These are phyloP conservation scores for Thalpophila matura DNA, from an alignment of 2,888 invertebrate genomes.

Conservation along the genomic window DNA sequence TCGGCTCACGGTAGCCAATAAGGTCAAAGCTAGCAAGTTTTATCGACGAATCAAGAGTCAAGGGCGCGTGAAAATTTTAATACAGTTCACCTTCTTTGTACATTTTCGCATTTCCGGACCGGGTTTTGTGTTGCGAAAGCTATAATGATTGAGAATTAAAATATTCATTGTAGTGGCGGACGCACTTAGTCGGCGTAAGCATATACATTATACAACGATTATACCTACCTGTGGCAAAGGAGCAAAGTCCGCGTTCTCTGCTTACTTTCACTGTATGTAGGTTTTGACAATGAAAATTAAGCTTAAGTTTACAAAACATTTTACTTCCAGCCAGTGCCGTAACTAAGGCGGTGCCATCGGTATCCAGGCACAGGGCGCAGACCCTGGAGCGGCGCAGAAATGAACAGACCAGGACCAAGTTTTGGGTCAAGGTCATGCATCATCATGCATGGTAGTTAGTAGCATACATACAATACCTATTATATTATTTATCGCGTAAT, in stretches of 20 bases:
- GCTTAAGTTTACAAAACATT: slow-evolving; percentile 13
- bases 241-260: slow-evolving; percentile 36
- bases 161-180: slow-evolving; percentile 33
- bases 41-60: slow-evolving; percentile 66
- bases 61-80: slow-evolving; percentile 59
- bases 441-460: no score
- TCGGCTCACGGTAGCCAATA: slow-evolving; percentile 54
- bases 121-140: slow-evolving; percentile 24
- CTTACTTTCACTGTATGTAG: slow-evolving; percentile 45
- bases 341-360: no score
- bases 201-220: slow-evolving; percentile 39
- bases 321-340: no score
- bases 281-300: slow-evolving; percentile 21
- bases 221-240: slow-evolving; percentile 1
- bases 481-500: no score
- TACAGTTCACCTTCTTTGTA: slow-evolving; percentile 32
- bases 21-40: slow-evolving; percentile 52
- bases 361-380: no score
- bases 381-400: no score
- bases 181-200: slow-evolving; percentile 24
- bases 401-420: no score
- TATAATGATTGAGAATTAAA: slow-evolving; percentile 34
- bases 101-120: slow-evolving; percentile 39
- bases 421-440: no score
- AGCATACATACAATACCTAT: no score